Conservation (phyloP, 2,797 vertebrate genomes). For the Hippopotamyrus pictus region DNA sequence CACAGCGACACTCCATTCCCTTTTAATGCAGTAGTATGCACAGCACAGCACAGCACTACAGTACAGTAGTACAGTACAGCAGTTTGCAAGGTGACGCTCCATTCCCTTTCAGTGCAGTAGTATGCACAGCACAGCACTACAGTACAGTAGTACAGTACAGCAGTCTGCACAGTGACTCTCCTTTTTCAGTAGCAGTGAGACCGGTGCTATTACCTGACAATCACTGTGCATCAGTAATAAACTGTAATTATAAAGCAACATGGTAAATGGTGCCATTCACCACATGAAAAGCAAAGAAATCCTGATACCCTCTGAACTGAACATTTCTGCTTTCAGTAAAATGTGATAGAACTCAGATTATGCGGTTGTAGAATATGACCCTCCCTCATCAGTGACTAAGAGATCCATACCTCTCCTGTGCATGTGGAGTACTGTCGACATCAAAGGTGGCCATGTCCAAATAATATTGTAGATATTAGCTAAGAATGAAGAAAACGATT, state of each 20-base stretch:
- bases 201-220: not conserved
- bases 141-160: not conserved
- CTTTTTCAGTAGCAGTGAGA: not conserved
- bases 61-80: too few relatives aligned
- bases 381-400: not conserved
- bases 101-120: too few relatives aligned
- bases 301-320: not conserved
- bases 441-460: not conserved
- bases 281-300: too few relatives aligned
- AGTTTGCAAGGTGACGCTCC: too few relatives aligned
- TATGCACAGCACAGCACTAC: too few relatives aligned
- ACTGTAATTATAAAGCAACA: not conserved
- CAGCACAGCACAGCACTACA: too few relatives aligned
- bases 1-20: too few relatives aligned
- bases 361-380: not conserved
- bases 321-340: not conserved
- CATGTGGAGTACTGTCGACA: not conserved
- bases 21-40: too few relatives aligned
- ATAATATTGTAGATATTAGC: not conserved
- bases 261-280: not conserved
- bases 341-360: not conserved
- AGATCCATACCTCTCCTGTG: not conserved
- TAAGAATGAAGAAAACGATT: not conserved
- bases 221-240: not conserved
- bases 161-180: not conserved